Conservation (phyloP, 2,888 invertebrate species). For the Hirtodrosophila alboralis region DNA sequence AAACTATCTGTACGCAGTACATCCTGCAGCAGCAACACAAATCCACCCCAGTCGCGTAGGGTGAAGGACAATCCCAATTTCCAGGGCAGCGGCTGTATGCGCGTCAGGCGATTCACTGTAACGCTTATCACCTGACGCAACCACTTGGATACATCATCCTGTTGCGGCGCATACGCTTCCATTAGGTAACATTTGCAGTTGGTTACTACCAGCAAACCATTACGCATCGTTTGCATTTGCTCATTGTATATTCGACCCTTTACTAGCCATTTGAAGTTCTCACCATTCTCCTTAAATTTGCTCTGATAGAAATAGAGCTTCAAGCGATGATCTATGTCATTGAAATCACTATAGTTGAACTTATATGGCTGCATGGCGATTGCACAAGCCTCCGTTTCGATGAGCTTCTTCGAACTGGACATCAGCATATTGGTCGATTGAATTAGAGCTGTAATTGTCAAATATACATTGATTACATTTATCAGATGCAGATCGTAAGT, state of each 20-base stretch:
- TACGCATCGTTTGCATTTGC: slow-evolving; percentile 80
- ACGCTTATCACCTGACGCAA: slow-evolving; percentile 84
- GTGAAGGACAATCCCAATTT: slow-evolving; percentile 85
- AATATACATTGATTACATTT: too few relatives aligned
- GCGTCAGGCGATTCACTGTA: slow-evolving; percentile 84
- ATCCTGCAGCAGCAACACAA: slow-evolving; percentile 85
- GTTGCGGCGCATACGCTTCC: slow-evolving; percentile 84
- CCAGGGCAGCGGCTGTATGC: slow-evolving; percentile 85
- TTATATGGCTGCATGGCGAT: slow-evolving; percentile 81
- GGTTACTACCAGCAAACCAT: slow-evolving; percentile 85
- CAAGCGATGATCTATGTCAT: slow-evolving; percentile 86
- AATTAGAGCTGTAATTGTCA: slow-evolving; percentile 84
- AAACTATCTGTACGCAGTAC: slow-evolving; percentile 85
- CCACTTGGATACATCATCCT: slow-evolving; percentile 86
- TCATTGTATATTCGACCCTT: slow-evolving; percentile 85
- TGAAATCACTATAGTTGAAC: slow-evolving; percentile 86
- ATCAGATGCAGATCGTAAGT: too few relatives aligned
- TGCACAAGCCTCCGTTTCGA: slow-evolving; percentile 65
- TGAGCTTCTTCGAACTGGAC: slow-evolving; percentile 81
- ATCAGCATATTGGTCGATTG: slow-evolving; percentile 85
- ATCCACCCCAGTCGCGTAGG: slow-evolving; percentile 83
- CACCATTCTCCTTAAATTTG: slow-evolving; percentile 85
- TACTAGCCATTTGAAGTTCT: slow-evolving; percentile 85
- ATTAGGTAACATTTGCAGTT: slow-evolving; percentile 85
- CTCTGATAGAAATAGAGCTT: slow-evolving; percentile 86